A percentile compares a stretch with the other conserved stretches of the same genome.
These are phyloP conservation scores for Habrosyne pyritoides DNA, from an alignment of 2,888 invertebrate genomes.

Conservation along the genomic window DNA sequence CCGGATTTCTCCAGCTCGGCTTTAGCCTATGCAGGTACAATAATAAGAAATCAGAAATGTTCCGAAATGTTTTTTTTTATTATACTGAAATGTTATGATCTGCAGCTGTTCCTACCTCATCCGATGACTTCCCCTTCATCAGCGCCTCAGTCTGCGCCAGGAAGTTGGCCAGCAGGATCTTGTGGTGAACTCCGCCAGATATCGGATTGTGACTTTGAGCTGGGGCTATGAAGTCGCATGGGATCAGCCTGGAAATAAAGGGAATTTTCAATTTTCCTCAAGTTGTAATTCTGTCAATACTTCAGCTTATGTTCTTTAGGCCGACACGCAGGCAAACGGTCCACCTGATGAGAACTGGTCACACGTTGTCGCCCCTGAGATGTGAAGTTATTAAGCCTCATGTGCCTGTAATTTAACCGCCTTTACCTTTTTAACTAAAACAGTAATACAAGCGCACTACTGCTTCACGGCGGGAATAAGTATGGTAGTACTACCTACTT, in stretches of 20 bases:
- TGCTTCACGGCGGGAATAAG: too few species aligned
- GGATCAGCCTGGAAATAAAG: constrained; percentile 90
- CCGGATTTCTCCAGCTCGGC: constrained; percentile 92
- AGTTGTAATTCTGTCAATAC: too few species aligned
- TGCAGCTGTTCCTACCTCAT: constrained; percentile 59
- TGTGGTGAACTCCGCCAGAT: constrained; percentile 92
- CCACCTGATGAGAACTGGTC: too few species aligned
- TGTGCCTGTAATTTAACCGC: too few species aligned
- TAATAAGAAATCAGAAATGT: constrained; percentile 4
- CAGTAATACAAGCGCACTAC: too few species aligned
- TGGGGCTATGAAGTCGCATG: constrained; percentile 98
- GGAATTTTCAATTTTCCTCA: background rate
- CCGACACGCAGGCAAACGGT: too few species aligned
- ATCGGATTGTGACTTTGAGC: constrained; percentile 96
- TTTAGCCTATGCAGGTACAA: constrained; percentile 89
- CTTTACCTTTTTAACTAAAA: too few species aligned
- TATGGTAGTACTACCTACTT: too few species aligned
- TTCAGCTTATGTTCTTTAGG: too few species aligned
- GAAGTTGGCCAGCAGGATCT: constrained; percentile 98
- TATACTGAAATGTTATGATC: too few species aligned
- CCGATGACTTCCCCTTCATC: constrained; percentile 89
- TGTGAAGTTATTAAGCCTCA: too few species aligned
- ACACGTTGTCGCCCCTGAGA: too few species aligned
- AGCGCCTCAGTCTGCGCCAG: constrained; percentile 99
- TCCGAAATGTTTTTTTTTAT: background rate